These are phyloP conservation scores for Ochropacha duplaris DNA, from an alignment of 2,888 invertebrate genomes.

Conservation along the genomic window DNA sequence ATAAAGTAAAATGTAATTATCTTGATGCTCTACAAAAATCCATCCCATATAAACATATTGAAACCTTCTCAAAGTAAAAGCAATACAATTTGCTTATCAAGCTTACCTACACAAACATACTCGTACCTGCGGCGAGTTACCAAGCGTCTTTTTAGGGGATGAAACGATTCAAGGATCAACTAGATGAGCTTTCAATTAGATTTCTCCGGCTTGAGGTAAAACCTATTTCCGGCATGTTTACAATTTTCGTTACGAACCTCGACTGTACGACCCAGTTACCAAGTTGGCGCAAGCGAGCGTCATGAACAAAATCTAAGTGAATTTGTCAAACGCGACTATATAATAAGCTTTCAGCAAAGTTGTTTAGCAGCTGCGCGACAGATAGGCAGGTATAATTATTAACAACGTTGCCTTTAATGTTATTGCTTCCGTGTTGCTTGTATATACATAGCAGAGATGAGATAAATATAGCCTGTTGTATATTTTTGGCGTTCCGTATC, in stretches of 20 bases:
- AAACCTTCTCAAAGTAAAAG: not conserved
- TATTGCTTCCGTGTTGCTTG: not conserved
- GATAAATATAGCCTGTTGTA: not conserved
- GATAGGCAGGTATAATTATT: constrained; percentile 27
- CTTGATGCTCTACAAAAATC: not conserved
- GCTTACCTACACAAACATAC: not conserved
- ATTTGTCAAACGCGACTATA: constrained; percentile 72
- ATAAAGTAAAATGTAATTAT: not conserved
- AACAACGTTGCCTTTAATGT: constrained; percentile 3
- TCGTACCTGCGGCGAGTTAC: not conserved
- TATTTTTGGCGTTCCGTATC: not conserved
- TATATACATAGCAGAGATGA: not conserved
- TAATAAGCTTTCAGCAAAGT: constrained; percentile 70
- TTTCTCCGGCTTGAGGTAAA: constrained; percentile 28
- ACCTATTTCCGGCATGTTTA: constrained; percentile 51
- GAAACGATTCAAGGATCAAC: constrained; percentile 6
- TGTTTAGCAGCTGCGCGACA: constrained; percentile 48
- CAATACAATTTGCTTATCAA: constrained; percentile 4
- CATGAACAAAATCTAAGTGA: constrained; percentile 75
- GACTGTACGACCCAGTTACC: constrained; percentile 56
- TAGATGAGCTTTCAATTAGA: constrained; percentile 15
- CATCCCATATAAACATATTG: not conserved
- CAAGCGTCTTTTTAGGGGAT: constrained; percentile 1
- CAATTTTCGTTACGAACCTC: constrained; percentile 47
- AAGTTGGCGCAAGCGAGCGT: constrained; percentile 62